Evolutionary conservation across 2,113 vertebrate genomes (phyloP).

Genomic region (Charina bottae): DNA sequence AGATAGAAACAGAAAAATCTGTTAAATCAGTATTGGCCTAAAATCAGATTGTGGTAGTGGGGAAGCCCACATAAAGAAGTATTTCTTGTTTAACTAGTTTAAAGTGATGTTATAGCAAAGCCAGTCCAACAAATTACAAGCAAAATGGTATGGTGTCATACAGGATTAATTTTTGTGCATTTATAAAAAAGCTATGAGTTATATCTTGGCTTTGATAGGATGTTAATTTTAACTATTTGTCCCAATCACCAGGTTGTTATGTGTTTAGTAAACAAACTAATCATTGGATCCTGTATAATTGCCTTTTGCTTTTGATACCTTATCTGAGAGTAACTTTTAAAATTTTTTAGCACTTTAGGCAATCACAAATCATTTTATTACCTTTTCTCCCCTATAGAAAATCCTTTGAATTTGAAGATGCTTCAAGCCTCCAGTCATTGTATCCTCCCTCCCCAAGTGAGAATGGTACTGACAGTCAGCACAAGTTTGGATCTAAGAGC

Average conservation of each 20-base stretch:
- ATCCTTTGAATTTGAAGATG: slow-evolving; percentile 93
- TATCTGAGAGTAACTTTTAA: background rate
- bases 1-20: background rate
- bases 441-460: slow-evolving; percentile 88
- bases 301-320: background rate
- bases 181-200: no score
- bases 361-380: slow-evolving; percentile 34
- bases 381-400: slow-evolving; percentile 78
- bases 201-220: background rate
- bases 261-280: background rate
- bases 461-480: slow-evolving; percentile 89
- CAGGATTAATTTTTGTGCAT: no score
- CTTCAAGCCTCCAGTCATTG: slow-evolving; percentile 84
- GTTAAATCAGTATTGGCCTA: background rate
- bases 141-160: background rate
- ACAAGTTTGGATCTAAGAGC: slow-evolving; percentile 90
- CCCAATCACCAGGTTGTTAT: background rate
- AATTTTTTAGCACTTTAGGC: background rate
- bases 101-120: background rate
- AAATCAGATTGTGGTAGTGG: background rate
- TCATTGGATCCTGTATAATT: background rate
- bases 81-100: background rate
- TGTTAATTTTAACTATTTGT: background rate
- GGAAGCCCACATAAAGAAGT: background rate
- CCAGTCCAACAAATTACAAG: background rate